A percentile compares a stretch with the other conserved stretches of the same genome.
Conservation (phyloP, 2,888 invertebrate genomes). For the Archips xylosteana region DNA sequence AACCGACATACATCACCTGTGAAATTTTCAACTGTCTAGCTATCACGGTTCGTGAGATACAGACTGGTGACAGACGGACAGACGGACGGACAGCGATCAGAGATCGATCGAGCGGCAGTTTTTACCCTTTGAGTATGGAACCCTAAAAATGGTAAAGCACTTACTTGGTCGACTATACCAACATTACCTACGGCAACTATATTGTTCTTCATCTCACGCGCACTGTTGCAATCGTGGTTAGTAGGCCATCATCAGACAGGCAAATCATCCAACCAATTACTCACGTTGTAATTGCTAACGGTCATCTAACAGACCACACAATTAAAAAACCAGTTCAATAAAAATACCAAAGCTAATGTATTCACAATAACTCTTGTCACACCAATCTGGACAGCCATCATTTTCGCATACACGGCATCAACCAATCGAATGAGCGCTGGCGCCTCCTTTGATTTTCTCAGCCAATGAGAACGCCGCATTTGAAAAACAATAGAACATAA, state of each 20-base stretch:
- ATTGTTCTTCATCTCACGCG: slow-evolving; percentile 4
- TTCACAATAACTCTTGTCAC: slow-evolving; percentile 76
- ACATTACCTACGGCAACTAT: background rate
- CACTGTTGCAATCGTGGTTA: slow-evolving; percentile 1
- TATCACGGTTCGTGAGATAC: too few species aligned
- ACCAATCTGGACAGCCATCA: slow-evolving; percentile 77
- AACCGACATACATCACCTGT: too few species aligned
- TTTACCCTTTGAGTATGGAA: too few species aligned
- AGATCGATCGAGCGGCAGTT: too few species aligned
- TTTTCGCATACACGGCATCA: slow-evolving; percentile 74
- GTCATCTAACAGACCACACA: slow-evolving; percentile 45
- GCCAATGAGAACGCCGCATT: slow-evolving; percentile 70
- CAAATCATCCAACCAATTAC: slow-evolving; percentile 14
- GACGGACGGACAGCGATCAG: too few species aligned
- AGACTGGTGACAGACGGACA: too few species aligned
- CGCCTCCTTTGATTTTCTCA: slow-evolving; percentile 67
- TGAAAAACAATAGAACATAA: slow-evolving; percentile 85
- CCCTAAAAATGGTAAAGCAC: too few species aligned
- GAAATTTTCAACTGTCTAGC: too few species aligned
- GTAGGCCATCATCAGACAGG: slow-evolving; percentile 11
- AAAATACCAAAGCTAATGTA: slow-evolving; percentile 69
- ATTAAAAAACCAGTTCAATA: slow-evolving; percentile 57
- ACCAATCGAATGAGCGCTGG: slow-evolving; percentile 68
- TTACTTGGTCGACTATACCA: background rate
- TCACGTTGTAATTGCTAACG: slow-evolving; percentile 41